Evolutionary conservation across 1,140 invertebrate species (phyloP).

Genomic region (Zeugodacus cucurbitae): DNA sequence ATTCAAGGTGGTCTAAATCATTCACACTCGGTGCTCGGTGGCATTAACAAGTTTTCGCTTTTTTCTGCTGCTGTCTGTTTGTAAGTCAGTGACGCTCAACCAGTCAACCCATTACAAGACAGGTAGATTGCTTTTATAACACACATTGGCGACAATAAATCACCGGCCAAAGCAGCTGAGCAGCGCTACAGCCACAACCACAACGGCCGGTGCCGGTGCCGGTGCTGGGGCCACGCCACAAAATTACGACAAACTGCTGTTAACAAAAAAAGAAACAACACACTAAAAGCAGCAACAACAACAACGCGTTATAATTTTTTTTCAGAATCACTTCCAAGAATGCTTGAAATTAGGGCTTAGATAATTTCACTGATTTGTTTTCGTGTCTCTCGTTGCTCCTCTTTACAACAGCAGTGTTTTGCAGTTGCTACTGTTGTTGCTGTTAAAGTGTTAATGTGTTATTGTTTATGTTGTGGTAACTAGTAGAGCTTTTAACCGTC

Average conservation of each 20-base stretch:
- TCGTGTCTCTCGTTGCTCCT: not conserved
- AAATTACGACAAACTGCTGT: not conserved
- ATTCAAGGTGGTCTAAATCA: slow-evolving; percentile 21
- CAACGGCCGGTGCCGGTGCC: not conserved
- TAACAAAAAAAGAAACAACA: not conserved
- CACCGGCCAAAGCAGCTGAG: not conserved
- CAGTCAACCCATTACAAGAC: not conserved
- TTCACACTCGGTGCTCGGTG: not conserved
- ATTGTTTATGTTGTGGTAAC: not conserved
- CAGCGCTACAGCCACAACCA: no score
- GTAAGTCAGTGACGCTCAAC: not conserved
- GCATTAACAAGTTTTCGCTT: slow-evolving; percentile 20
- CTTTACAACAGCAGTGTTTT: not conserved
- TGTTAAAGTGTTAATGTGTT: not conserved
- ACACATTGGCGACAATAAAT: not conserved
- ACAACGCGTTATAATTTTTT: not conserved
- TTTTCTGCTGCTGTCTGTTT: not conserved
- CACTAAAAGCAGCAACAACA: not conserved
- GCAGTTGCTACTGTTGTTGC: not conserved
- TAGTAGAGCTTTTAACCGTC: not conserved
- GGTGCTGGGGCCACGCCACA: not conserved
- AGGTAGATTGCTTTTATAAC: not conserved
- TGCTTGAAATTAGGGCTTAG: not conserved
- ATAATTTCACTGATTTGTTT: not conserved
- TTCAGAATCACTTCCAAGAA: slow-evolving; percentile 2